Conservation (phyloP, 92 coral and sea anemone genomes). For the Chrysogorgia sp. region DNA sequence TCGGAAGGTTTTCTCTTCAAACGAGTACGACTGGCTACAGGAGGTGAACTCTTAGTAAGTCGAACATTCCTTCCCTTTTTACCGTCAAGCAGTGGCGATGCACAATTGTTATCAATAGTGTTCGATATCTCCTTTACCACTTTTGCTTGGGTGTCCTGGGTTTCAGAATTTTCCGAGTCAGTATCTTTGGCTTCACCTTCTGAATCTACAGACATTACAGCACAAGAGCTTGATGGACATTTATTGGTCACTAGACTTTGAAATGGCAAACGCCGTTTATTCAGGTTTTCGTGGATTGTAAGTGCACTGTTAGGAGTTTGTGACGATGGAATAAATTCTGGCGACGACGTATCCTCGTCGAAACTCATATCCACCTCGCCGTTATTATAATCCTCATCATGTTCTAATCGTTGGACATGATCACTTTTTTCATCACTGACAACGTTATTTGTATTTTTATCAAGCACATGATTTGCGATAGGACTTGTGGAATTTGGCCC, state of each 20-base stretch:
- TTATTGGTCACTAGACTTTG: conserved; percentile 39
- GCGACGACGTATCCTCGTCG: conserved; percentile 67
- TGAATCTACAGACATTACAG: too few relatives aligned
- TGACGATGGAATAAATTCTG: conserved; percentile 92
- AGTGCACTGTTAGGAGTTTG: conserved; percentile 67
- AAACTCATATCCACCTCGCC: not conserved
- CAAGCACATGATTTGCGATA: too few relatives aligned
- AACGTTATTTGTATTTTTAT: not conserved
- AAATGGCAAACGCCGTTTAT: conserved; percentile 61
- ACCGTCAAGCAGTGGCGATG: not conserved
- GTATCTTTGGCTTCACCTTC: not conserved
- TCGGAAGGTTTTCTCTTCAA: conserved; percentile 21
- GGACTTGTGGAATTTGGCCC: not conserved
- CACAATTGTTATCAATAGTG: not conserved
- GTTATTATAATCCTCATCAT: not conserved
- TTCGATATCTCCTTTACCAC: not conserved
- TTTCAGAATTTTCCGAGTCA: not conserved
- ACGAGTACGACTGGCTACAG: conserved; percentile 37
- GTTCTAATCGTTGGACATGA: not conserved
- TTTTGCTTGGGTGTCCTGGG: not conserved
- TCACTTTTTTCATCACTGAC: not conserved
- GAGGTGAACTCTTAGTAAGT: conserved; percentile 4
- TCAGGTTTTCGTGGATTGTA: conserved; percentile 62
- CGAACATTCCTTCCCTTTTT: not conserved
- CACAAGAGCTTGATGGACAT: too few relatives aligned